phyloP scores from a whole-genome alignment of 2,888 invertebrate genomes.

The Seira ritae region DNA sequence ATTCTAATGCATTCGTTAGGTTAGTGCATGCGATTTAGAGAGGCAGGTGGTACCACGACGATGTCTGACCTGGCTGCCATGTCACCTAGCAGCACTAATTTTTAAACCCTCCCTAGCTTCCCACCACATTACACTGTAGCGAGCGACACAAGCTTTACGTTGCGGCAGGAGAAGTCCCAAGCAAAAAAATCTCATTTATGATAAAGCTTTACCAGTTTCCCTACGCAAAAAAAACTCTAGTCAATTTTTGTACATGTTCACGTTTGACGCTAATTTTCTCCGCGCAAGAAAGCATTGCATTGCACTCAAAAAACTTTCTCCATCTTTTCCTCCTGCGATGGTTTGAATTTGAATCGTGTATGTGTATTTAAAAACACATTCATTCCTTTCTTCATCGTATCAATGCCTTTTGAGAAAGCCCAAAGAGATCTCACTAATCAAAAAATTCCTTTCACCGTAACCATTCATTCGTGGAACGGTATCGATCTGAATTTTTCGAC shows the following conservation, averaged over 20 bases:
- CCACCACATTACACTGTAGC: slow-evolving; percentile 9
- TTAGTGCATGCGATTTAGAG: neutral
- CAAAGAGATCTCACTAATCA: too few species aligned
- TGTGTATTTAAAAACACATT: too few species aligned
- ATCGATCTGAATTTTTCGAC: neutral
- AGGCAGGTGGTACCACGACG: slow-evolving; percentile 2
- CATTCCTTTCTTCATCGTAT: too few species aligned
- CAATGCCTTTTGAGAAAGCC: too few species aligned
- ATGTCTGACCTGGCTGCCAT: slow-evolving; percentile 29
- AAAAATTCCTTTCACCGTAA: too few species aligned
- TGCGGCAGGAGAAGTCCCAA: neutral
- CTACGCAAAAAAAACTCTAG: too few species aligned
- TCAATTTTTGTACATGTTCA: neutral
- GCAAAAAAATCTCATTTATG: too few species aligned
- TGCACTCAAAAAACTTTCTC: neutral
- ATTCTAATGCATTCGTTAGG: neutral
- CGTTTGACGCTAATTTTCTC: neutral
- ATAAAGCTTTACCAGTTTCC: too few species aligned
- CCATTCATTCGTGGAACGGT: too few species aligned
- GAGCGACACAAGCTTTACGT: neutral
- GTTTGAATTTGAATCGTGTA: too few species aligned
- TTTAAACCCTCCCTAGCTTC: slow-evolving; percentile 7
- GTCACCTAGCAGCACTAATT: slow-evolving; percentile 58
- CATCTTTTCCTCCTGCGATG: neutral
- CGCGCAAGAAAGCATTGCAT: neutral